A percentile compares a stretch with the other conserved stretches of the same genome.
phyloP scores from a whole-genome alignment of 2,888 invertebrate species.

The Napeogenes sylphis region DNA sequence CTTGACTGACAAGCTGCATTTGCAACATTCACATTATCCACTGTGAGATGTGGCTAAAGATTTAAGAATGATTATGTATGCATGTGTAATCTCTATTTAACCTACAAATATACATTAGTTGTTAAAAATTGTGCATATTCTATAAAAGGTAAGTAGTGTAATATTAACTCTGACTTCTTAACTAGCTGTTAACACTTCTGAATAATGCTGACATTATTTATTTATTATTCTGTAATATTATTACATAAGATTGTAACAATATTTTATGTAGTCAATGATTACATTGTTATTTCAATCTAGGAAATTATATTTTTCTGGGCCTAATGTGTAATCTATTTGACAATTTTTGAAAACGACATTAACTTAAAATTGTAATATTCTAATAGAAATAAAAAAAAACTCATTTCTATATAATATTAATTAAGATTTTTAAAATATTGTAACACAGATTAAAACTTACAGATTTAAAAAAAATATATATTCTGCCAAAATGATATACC shows the following conservation, averaged over 20 bases:
- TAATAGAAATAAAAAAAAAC: too few species aligned
- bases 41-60: slow-evolving; percentile 20
- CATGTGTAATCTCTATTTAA: slow-evolving; percentile 31
- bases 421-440: too few species aligned
- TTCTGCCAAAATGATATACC: too few species aligned
- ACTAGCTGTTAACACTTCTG: slow-evolving; percentile 31
- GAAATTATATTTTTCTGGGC: not conserved
- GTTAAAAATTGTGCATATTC: slow-evolving; percentile 25
- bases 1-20: not conserved
- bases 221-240: not conserved
- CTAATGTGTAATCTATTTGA: too few species aligned
- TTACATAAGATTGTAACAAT: not conserved
- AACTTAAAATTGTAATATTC: too few species aligned
- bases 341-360: too few species aligned
- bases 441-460: too few species aligned
- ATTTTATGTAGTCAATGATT: not conserved
- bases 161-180: slow-evolving; percentile 61
- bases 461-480: too few species aligned
- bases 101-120: slow-evolving; percentile 30
- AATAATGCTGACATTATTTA: not conserved
- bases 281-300: slow-evolving; percentile 4
- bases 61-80: slow-evolving; percentile 20
- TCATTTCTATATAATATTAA: too few species aligned
- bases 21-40: slow-evolving; percentile 11
- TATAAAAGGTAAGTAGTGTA: slow-evolving; percentile 39